Evolutionary conservation across 1,140 invertebrate genomes (phyloP).

Genomic region (Orchesella cincta): DNA sequence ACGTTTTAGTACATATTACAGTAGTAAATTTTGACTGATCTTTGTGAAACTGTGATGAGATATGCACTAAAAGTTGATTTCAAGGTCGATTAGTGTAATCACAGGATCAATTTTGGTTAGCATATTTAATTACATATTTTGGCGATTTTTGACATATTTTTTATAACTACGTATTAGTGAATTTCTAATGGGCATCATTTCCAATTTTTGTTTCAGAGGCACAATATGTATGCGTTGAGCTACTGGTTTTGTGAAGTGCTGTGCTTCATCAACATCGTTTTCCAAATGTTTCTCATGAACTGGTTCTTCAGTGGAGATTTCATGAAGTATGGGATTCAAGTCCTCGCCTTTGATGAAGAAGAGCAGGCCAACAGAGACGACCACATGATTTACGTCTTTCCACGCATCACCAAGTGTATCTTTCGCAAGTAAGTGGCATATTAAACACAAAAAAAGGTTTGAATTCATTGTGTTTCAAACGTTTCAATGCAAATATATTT

Average conservation of each 20-base stretch:
- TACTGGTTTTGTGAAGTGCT: conserved; percentile 82
- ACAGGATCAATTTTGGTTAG: no score
- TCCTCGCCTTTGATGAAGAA: conserved; percentile 85
- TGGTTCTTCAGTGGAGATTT: conserved; percentile 94
- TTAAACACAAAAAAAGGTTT: no score
- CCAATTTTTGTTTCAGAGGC: conserved; percentile 64
- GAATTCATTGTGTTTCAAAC: conserved; percentile 59
- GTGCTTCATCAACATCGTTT: conserved; percentile 66
- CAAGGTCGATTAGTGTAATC: no score
- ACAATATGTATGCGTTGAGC: conserved; percentile 76
- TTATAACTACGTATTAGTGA: no score
- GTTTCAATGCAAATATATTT: conserved; percentile 59
- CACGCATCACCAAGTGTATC: conserved; percentile 84
- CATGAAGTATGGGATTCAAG: conserved; percentile 90
- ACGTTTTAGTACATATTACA: no score
- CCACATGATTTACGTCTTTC: conserved; percentile 93
- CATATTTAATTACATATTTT: no score
- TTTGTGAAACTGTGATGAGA: no score
- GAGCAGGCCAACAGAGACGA: conserved; percentile 91
- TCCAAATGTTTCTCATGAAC: conserved; percentile 92
- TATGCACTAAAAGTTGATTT: no score
- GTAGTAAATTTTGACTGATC: no score
- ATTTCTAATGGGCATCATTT: no score
- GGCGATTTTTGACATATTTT: no score
- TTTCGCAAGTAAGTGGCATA: conserved; percentile 84